phyloP scores from a whole-genome alignment of 2,113 vertebrate genomes.

The Pampusana beccarii region DNA sequence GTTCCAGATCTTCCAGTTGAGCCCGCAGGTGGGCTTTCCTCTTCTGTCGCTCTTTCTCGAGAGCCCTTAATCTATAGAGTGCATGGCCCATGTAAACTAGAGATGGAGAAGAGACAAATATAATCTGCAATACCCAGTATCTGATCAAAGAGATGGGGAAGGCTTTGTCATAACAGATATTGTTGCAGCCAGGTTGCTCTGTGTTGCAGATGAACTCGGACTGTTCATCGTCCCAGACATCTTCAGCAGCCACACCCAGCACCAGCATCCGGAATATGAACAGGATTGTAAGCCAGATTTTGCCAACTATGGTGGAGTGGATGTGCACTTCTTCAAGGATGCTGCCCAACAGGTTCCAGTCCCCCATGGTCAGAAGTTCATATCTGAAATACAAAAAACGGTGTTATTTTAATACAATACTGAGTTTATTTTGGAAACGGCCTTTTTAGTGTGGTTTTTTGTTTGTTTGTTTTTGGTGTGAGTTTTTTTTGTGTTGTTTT shows the following conservation, averaged over 20 bases:
- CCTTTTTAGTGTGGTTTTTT: neutral
- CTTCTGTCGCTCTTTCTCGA: slow-evolving; percentile 89
- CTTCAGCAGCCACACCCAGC: slow-evolving; percentile 91
- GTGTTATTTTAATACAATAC: neutral
- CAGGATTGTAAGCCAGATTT: slow-evolving; percentile 96
- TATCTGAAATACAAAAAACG: slow-evolving; percentile 59
- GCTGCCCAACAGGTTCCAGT: slow-evolving; percentile 92
- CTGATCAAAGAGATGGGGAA: slow-evolving; percentile 95
- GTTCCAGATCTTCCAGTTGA: slow-evolving; percentile 84
- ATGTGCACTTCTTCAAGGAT: slow-evolving; percentile 95
- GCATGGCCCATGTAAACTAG: slow-evolving; percentile 95
- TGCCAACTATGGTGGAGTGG: slow-evolving; percentile 93
- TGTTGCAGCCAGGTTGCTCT: slow-evolving; percentile 93
- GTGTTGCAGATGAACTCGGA: slow-evolving; percentile 95
- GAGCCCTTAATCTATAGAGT: slow-evolving; percentile 84
- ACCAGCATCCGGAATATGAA: slow-evolving; percentile 97
- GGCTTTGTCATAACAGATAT: slow-evolving; percentile 91
- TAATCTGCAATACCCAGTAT: slow-evolving; percentile 95
- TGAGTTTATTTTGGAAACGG: neutral
- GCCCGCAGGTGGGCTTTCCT: slow-evolving; percentile 84
- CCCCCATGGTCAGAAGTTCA: slow-evolving; percentile 88
- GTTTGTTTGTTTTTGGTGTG: too few species aligned
- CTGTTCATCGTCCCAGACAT: slow-evolving; percentile 95
- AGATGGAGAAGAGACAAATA: slow-evolving; percentile 94
- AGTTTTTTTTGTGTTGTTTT: too few species aligned